Evolutionary conservation across 2,888 invertebrate genomes (phyloP).

Genomic region (Phoenoteleia sp.): DNA sequence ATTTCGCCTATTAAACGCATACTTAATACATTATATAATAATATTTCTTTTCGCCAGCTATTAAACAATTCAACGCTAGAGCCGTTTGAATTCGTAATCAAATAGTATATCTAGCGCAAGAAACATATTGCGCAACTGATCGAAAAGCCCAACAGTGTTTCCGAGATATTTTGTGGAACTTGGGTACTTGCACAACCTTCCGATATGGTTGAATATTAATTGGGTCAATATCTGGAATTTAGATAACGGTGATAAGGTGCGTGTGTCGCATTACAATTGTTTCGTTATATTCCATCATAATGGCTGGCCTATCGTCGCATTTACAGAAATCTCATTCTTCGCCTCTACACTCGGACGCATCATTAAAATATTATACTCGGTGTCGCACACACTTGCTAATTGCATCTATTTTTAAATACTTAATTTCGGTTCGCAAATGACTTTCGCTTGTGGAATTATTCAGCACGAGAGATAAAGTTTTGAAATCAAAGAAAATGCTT

Average conservation of each 20-base stretch:
- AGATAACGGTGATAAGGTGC: constrained; percentile 29
- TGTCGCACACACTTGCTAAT: neutral
- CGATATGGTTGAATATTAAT: constrained; percentile 35
- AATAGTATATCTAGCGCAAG: constrained; percentile 5
- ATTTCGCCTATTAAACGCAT: neutral
- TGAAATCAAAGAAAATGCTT: neutral
- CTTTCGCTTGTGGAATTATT: too few relatives aligned
- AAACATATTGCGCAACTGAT: constrained; percentile 21
- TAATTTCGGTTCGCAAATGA: neutral
- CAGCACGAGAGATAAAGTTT: too few relatives aligned
- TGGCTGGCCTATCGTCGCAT: too few relatives aligned
- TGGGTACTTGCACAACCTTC: constrained; percentile 26
- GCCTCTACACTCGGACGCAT: neutral
- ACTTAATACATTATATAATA: neutral
- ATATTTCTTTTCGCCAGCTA: neutral
- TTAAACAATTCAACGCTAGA: constrained; percentile 2
- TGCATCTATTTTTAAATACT: neutral
- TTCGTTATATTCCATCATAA: neutral
- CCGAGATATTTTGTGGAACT: constrained; percentile 24
- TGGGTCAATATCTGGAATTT: constrained; percentile 34
- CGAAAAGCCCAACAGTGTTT: neutral
- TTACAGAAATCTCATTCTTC: neutral
- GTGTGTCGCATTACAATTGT: neutral
- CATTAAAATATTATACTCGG: too few relatives aligned
- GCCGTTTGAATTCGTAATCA: constrained; percentile 8